Percentiles rank a stretch among this genome's conserved stretches.
Evolutionary conservation across 1,140 invertebrate species (phyloP).

Genomic region (Parasteatoda tepidariorum): DNA sequence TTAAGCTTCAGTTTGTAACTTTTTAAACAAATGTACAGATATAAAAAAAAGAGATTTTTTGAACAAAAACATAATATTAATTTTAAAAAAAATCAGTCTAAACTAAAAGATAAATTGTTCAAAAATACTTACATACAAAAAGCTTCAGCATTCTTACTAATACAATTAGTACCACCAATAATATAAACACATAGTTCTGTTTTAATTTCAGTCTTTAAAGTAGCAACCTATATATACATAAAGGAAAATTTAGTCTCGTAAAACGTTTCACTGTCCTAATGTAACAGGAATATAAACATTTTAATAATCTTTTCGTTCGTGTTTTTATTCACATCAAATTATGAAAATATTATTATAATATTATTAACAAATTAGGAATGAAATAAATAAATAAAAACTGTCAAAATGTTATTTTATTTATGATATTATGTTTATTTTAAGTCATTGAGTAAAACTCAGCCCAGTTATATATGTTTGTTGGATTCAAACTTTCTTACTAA

Average conservation of each 20-base stretch:
- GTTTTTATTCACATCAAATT: constrained; percentile 5
- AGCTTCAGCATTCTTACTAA: constrained; percentile 28
- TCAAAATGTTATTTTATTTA: no score
- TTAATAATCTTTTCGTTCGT: no score
- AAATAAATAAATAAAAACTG: neutral
- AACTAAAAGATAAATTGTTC: no score
- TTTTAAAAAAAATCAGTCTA: neutral
- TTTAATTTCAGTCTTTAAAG: neutral
- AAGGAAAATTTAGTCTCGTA: no score
- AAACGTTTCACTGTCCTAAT: no score
- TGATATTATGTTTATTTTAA: no score
- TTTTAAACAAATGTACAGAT: neutral
- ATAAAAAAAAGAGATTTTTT: neutral
- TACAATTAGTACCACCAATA: constrained; percentile 26
- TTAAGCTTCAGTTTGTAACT: no score
- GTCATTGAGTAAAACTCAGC: no score
- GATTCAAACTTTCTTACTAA: no score
- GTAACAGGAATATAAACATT: no score
- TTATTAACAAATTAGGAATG: neutral
- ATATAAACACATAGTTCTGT: constrained; percentile 30
- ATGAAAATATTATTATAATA: neutral
- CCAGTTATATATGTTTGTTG: no score
- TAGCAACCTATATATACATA: constrained; percentile 2
- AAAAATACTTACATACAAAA: constrained; percentile 39
- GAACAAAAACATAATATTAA: neutral